These are phyloP conservation scores for Gorsachius goisagi DNA, from an alignment of 2,113 vertebrate genomes.

Conservation along the genomic window DNA sequence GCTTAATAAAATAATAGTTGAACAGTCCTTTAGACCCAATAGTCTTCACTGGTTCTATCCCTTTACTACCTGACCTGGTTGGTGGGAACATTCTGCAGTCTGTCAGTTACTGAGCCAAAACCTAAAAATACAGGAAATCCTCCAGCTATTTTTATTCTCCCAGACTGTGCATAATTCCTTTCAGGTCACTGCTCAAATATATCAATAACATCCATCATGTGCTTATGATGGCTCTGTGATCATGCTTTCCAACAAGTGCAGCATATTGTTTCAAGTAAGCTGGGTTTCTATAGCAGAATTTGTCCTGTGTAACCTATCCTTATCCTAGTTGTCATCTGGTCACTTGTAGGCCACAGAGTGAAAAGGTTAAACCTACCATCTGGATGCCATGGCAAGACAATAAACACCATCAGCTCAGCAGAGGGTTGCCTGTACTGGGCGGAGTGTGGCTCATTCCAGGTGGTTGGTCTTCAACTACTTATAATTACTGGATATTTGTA, in stretches of 20 bases:
- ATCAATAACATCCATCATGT: neutral
- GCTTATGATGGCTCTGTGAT: neutral
- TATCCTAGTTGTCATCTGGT: neutral
- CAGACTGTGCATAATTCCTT: neutral
- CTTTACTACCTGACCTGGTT: neutral
- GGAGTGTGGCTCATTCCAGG: neutral
- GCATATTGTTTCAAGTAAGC: neutral
- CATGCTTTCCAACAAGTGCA: neutral
- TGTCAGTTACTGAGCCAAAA: neutral
- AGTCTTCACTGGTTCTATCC: neutral
- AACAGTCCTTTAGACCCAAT: neutral
- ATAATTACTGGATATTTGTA: neutral
- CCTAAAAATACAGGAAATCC: neutral
- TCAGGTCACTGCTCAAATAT: neutral
- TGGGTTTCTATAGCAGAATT: neutral
- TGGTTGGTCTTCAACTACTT: neutral
- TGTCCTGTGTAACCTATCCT: neutral
- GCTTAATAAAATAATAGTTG: neutral
- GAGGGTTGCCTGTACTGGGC: fast-evolving
- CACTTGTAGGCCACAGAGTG: neutral
- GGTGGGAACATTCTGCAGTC: neutral
- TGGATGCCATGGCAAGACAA: neutral
- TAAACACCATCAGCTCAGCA: neutral
- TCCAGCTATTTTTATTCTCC: neutral
- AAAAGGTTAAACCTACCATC: neutral